Evolutionary conservation across 2,113 vertebrate genomes (phyloP), one percentile per base, ranked within the genome.

Genomic region (Jaculus jaculus): DNA sequence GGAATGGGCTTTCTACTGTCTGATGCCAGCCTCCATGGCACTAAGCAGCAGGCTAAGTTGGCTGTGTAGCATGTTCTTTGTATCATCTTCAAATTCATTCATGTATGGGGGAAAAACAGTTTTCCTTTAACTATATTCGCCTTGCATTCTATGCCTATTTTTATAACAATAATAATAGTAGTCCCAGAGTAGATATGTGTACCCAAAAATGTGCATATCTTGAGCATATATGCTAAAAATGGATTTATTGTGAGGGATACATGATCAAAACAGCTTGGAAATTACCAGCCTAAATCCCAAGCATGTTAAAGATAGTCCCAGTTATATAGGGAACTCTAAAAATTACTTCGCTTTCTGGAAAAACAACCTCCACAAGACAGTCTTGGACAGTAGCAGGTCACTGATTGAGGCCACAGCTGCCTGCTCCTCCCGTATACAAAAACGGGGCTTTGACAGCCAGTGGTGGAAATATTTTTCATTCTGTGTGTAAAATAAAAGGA

Each of bases 101-200:
- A 21, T 15, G 8, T 42, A 4, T 39, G 47, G 72, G 81, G 37
- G 34, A 68, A 79, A 85, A 79, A 28, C 1, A 39, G 39, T 93
- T 65, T 54, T 51, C 30, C 54, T 87, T 94, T 72, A 28, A 10
- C n/a, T n/a, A 2, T 23, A 16, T 69, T 75, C 82, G 34, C 82
- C 68, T 65, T 39, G 68, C 58, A 86, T 79, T 68, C 58, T 28
- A 84, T 24, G 21, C 77, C 47, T 73, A 3, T 47, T 75, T 23
- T 84, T 65, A 71, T 34, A 79, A 54, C 47, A 68, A 66, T 80
- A 87, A 32, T 65, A 63, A 78, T 69, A 95, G 75, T 81, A 58
- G 39, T 66, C 68, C 5, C 63, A 0, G 65, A 92, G 54, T 78
- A 26, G 1, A 5, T 69, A 28, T 11, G 10, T 90, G 20, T 86